Conservation (phyloP, 2,888 invertebrate species). For the Aphodius sticticus region DNA sequence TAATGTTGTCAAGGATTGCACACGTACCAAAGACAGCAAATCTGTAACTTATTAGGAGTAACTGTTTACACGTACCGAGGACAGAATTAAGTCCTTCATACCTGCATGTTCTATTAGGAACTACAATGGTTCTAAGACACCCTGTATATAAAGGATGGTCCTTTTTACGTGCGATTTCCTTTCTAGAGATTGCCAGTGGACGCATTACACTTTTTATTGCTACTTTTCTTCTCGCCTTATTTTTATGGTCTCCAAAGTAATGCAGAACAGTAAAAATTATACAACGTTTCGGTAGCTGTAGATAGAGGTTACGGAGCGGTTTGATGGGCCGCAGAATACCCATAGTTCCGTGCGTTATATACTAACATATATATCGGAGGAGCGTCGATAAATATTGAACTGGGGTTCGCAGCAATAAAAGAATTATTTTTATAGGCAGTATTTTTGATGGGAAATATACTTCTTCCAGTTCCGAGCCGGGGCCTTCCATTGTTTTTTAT, state of each 20-base stretch:
- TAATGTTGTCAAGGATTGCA: no score
- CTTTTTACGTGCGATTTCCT: not conserved
- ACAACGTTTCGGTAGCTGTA: not conserved
- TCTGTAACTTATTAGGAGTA: no score
- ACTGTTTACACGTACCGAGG: no score
- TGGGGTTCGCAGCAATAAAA: slow-evolving; percentile 24
- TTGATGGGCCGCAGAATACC: not conserved
- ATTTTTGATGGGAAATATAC: slow-evolving; percentile 35
- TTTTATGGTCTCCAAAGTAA: not conserved
- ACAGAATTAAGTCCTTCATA: no score
- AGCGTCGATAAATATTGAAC: slow-evolving; percentile 30
- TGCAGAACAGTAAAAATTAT: not conserved
- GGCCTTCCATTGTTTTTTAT: slow-evolving; percentile 30
- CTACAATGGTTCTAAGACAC: not conserved
- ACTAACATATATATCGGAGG: not conserved
- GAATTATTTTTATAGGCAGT: slow-evolving; percentile 35
- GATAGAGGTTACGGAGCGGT: not conserved
- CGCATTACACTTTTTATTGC: not conserved
- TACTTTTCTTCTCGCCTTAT: not conserved
- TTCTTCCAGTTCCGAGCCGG: slow-evolving; percentile 22
- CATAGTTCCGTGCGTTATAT: not conserved
- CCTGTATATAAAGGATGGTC: not conserved
- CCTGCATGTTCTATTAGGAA: no score
- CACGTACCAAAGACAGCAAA: no score
- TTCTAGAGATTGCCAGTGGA: not conserved